Conservation (phyloP, 2,113 vertebrate genomes). For the Gyps fulvus region DNA sequence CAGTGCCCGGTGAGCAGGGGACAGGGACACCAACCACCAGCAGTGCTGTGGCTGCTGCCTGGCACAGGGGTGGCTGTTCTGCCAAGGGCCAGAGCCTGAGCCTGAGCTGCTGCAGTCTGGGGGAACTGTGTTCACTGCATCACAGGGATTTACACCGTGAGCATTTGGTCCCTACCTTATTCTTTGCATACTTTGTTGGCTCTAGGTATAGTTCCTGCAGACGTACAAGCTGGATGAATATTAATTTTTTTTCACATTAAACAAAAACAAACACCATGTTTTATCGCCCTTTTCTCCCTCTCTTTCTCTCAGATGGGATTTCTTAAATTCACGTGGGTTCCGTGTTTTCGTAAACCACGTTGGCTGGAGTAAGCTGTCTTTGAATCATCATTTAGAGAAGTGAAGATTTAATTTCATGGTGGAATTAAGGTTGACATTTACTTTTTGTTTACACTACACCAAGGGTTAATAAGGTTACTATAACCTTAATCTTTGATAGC, state of each 20-base stretch:
- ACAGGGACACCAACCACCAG: neutral
- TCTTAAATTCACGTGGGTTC: neutral
- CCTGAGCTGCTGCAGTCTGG: neutral
- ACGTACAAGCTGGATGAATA: neutral
- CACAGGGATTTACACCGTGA: neutral
- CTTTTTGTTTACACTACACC: constrained; percentile 58
- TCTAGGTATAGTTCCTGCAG: neutral
- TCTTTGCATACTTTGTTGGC: neutral
- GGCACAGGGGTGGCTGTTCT: neutral
- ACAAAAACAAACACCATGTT: neutral
- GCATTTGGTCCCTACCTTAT: neutral
- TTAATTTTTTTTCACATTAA: neutral
- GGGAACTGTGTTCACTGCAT: neutral
- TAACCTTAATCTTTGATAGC: constrained; percentile 69
- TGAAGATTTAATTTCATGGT: constrained; percentile 66
- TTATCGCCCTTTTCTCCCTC: neutral
- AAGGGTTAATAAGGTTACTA: constrained; percentile 73
- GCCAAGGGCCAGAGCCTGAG: neutral
- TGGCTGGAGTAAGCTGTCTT: constrained; percentile 18
- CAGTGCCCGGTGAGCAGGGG: neutral
- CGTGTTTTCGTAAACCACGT: neutral
- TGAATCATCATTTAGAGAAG: constrained; percentile 49
- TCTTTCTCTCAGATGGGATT: neutral
- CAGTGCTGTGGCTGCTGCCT: neutral
- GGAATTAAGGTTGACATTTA: constrained; percentile 69